Conservation (phyloP, 2,888 invertebrate species). For the Leistus spinibarbis region DNA sequence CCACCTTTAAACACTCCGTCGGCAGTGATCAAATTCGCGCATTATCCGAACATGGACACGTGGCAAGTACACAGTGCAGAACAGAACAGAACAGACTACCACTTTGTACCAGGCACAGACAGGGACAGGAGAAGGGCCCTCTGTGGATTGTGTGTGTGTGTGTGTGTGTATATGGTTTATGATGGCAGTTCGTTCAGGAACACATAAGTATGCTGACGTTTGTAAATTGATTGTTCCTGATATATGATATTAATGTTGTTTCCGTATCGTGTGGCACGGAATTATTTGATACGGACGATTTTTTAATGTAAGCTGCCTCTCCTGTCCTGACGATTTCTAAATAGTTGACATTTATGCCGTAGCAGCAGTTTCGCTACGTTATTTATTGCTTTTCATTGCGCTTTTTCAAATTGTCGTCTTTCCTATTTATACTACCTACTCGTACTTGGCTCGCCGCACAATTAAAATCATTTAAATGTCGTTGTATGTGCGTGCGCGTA, state of each 20-base stretch:
- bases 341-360: conserved; percentile 25
- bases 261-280: conserved; percentile 37
- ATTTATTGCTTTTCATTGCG: conserved; percentile 32
- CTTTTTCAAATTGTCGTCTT: conserved; percentile 4
- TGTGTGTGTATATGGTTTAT: conserved; percentile 23
- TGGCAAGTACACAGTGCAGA: conserved; percentile 22
- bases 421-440: no score
- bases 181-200: conserved; percentile 23
- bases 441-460: no score
- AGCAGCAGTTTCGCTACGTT: background rate
- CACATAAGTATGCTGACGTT: conserved; percentile 37
- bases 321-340: conserved; percentile 10
- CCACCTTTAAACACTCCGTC: background rate
- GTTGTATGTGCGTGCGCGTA: no score
- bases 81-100: conserved; percentile 10
- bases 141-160: conserved; percentile 7
- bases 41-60: background rate
- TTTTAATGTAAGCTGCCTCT: conserved; percentile 27
- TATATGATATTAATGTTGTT: conserved; percentile 37
- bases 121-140: conserved; percentile 9
- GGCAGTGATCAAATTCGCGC: background rate
- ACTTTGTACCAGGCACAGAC: conserved; percentile 38
- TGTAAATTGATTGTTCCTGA: conserved; percentile 39
- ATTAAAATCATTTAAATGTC: no score
- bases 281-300: conserved; percentile 22